Percentiles rank a stretch among this genome's conserved stretches.
These are phyloP conservation scores for Blera fallax DNA, from an alignment of 2,888 invertebrate species.

Conservation along the genomic window DNA sequence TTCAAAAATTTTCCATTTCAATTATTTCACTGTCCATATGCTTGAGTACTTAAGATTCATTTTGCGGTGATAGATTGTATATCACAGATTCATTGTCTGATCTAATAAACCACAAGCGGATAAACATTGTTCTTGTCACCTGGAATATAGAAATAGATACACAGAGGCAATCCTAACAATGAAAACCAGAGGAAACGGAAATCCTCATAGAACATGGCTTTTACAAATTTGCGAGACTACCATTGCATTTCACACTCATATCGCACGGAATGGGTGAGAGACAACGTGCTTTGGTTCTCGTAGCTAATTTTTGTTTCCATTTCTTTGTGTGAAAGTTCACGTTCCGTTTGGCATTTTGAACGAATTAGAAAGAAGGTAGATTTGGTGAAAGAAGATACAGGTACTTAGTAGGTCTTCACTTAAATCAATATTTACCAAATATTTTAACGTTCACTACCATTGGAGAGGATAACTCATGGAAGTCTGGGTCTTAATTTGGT, in stretches of 20 bases:
- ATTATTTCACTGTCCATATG: too few relatives aligned
- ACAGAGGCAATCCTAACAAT: not conserved
- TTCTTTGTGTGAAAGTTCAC: constrained; percentile 51
- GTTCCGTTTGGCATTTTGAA: constrained; percentile 51
- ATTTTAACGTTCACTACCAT: too few relatives aligned
- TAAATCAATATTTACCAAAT: too few relatives aligned
- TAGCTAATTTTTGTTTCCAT: not conserved
- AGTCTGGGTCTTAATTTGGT: too few relatives aligned
- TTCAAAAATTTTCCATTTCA: constrained; percentile 37
- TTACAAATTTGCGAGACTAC: not conserved
- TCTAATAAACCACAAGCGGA: constrained; percentile 42
- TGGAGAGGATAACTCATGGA: too few relatives aligned
- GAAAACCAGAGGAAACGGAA: constrained; percentile 44
- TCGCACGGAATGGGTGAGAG: not conserved
- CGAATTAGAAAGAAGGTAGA: constrained; percentile 26
- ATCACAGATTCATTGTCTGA: constrained; percentile 24
- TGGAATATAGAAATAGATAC: not conserved
- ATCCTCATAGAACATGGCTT: constrained; percentile 19
- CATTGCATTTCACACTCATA: constrained; percentile 52
- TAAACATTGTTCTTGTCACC: constrained; percentile 12
- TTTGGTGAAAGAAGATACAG: not conserved
- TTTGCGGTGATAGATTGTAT: constrained; percentile 7
- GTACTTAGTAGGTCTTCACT: too few relatives aligned
- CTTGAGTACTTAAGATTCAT: not conserved
- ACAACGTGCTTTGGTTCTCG: not conserved